Conservation (phyloP, 2,113 vertebrate species). For the Mobula hypostoma region DNA sequence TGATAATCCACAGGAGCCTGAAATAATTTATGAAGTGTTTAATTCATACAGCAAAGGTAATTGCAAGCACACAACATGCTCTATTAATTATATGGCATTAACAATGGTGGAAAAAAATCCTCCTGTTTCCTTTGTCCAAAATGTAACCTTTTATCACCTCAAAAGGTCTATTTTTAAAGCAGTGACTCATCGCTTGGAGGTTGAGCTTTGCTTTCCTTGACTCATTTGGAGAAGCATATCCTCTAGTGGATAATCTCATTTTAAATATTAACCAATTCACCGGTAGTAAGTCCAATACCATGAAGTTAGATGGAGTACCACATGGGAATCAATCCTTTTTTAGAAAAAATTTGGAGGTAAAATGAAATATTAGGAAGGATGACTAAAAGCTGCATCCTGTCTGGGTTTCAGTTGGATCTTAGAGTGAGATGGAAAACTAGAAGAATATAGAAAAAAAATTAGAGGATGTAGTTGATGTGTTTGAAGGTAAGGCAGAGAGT, state of each 20-base stretch:
- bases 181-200: not conserved
- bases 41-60: constrained; percentile 98
- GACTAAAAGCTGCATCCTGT: not conserved
- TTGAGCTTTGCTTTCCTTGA: not conserved
- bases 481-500: not conserved
- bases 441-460: not conserved
- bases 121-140: not conserved
- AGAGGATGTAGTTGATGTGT: too few relatives aligned
- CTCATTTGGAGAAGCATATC: not conserved
- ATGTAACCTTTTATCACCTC: not conserved
- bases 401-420: not conserved
- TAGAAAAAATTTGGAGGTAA: not conserved
- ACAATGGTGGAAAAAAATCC: not conserved
- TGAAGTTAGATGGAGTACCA: not conserved
- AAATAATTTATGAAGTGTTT: constrained; percentile 99
- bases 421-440: not conserved
- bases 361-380: not conserved
- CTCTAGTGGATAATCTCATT: not conserved
- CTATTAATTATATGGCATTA: not conserved
- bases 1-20: constrained; percentile 88
- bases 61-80: constrained; percentile 69
- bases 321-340: not conserved
- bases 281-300: not conserved
- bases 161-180: not conserved
- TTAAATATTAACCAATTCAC: not conserved